Conservation (phyloP, 1,140 invertebrate genomes). For the Ruditapes philippinarum region DNA sequence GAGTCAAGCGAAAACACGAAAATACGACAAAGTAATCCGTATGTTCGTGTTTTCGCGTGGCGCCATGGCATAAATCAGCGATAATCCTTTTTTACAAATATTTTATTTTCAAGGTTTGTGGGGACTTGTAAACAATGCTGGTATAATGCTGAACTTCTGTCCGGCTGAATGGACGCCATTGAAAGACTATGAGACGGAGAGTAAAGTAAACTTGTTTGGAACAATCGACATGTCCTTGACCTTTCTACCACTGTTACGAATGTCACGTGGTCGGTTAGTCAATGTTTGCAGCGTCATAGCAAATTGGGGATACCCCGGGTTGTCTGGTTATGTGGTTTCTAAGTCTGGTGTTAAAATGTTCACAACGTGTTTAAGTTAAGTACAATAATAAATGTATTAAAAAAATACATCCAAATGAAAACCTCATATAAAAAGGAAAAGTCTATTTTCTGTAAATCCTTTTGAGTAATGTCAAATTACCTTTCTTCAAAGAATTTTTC, state of each 20-base stretch:
- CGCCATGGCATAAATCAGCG: too few species aligned
- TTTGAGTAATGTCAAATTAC: too few species aligned
- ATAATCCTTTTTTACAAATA: too few species aligned
- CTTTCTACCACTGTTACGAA: constrained; percentile 76
- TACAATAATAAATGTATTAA: neutral
- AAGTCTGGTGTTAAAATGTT: constrained; percentile 58
- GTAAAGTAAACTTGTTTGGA: constrained; percentile 75
- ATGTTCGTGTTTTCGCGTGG: too few species aligned
- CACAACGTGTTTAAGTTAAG: constrained; percentile 36
- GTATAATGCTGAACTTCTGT: constrained; percentile 63
- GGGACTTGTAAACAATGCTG: constrained; percentile 82
- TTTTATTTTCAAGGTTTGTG: constrained; percentile 71
- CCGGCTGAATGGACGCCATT: constrained; percentile 65
- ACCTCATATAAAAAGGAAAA: too few species aligned
- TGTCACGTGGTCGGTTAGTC: constrained; percentile 73
- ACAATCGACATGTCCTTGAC: constrained; percentile 69
- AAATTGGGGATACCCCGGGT: constrained; percentile 2
- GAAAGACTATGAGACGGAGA: constrained; percentile 61
- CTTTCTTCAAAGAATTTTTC: too few species aligned
- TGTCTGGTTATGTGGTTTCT: constrained; percentile 39
- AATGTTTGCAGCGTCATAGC: constrained; percentile 73
- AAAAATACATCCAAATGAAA: too few species aligned
- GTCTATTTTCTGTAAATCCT: too few species aligned
- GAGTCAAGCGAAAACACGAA: too few species aligned
- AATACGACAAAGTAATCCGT: too few species aligned